Evolutionary conservation across 2,797 vertebrate species (phyloP).

Genomic region (Arctocebus calabarensis): DNA sequence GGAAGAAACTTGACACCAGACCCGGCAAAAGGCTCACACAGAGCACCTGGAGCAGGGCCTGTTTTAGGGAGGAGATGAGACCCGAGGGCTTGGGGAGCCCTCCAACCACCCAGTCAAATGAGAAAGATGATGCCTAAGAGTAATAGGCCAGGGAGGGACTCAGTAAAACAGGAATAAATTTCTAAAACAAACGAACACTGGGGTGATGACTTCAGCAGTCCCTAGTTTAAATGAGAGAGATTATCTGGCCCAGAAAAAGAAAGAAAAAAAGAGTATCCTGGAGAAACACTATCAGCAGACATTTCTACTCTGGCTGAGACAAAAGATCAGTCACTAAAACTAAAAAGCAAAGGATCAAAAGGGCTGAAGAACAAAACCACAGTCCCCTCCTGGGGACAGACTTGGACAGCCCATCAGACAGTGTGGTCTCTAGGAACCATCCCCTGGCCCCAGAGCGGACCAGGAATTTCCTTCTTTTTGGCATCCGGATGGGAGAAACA

Average conservation of each 20-base stretch:
- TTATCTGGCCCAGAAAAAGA: neutral
- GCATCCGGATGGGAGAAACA: neutral
- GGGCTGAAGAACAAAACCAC: neutral
- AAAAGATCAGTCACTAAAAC: neutral
- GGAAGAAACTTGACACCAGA: neutral
- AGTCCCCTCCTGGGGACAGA: neutral
- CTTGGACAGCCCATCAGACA: neutral
- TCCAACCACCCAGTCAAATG: neutral
- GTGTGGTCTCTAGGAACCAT: neutral
- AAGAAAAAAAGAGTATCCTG: neutral
- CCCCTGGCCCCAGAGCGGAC: neutral
- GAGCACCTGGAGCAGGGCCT: neutral
- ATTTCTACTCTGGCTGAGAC: neutral
- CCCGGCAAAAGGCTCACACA: neutral
- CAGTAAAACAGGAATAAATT: neutral
- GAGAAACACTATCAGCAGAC: neutral
- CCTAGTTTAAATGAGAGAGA: neutral
- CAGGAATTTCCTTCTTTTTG: neutral
- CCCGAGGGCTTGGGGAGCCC: fast-evolving
- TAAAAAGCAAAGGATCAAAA: neutral
- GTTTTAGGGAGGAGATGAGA: neutral
- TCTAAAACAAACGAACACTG: neutral
- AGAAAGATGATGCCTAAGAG: neutral
- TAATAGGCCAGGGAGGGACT: neutral
- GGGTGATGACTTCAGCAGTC: neutral